These are phyloP conservation scores for Rhopalosiphum padi DNA, from an alignment of 1,140 invertebrate species.

Conservation along the genomic window DNA sequence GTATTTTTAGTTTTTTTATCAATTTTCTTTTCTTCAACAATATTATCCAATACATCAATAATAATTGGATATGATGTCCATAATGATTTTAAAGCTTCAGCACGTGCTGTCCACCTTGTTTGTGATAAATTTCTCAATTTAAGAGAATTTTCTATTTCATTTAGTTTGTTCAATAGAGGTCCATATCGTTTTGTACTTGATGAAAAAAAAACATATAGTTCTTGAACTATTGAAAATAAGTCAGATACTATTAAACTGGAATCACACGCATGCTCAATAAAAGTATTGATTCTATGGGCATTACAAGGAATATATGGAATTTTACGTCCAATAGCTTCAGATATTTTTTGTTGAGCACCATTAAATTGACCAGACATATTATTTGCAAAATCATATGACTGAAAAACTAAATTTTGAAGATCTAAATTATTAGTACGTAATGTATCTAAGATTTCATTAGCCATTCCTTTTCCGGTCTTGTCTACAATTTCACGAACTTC, in stretches of 20 bases:
- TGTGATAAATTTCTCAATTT: conserved; percentile 30
- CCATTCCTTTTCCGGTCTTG: not conserved
- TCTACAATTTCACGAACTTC: conserved; percentile 23
- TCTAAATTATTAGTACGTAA: not conserved
- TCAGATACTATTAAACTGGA: conserved; percentile 5
- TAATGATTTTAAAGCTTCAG: conserved; percentile 29
- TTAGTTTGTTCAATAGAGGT: conserved; percentile 8
- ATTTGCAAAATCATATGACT: conserved; percentile 48
- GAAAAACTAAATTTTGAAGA: conserved; percentile 31
- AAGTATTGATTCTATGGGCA: conserved; percentile 36
- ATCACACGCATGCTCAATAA: conserved; percentile 29
- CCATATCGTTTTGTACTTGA: conserved; percentile 39
- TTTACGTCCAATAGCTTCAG: not conserved
- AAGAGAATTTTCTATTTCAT: conserved; percentile 31
- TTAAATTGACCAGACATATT: conserved; percentile 50
- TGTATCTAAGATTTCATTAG: not conserved
- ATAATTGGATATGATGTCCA: conserved; percentile 13
- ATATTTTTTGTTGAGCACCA: conserved; percentile 39
- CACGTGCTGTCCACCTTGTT: conserved; percentile 46
- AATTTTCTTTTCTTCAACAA: conserved; percentile 17
- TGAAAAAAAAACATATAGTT: conserved; percentile 40
- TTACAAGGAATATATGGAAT: conserved; percentile 56
- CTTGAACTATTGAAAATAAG: conserved; percentile 24
- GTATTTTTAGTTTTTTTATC: conserved; percentile 6
- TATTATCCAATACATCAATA: conserved; percentile 32